phyloP scores from a whole-genome alignment of 2,888 invertebrate genomes.

The Fissipunctia ypsillon region DNA sequence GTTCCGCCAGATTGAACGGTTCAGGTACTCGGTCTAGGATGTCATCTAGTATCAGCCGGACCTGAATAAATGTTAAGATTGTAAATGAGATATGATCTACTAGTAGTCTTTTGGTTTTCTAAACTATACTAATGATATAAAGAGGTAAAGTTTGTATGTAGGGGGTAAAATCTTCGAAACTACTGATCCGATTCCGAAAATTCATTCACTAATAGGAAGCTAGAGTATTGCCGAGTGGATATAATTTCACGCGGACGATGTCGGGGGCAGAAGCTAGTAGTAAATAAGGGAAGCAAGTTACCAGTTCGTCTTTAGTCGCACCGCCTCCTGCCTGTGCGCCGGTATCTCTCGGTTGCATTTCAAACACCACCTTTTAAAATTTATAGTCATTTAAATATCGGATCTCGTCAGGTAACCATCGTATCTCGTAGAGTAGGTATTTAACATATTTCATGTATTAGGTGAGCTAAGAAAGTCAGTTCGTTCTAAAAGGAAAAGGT shows the following conservation, averaged over 20 bases:
- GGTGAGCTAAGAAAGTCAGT: background rate
- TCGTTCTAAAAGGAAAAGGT: background rate
- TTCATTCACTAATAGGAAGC: too few relatives aligned
- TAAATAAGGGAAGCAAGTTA: slow-evolving; percentile 59
- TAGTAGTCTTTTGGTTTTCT: background rate
- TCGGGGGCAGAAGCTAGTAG: background rate
- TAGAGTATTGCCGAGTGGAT: too few relatives aligned
- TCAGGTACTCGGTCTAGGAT: slow-evolving; percentile 97
- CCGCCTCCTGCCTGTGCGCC: slow-evolving; percentile 93
- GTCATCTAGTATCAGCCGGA: slow-evolving; percentile 95
- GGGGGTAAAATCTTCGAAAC: too few relatives aligned
- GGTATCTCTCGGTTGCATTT: slow-evolving; percentile 96
- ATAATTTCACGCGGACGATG: too few relatives aligned
- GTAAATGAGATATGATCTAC: background rate
- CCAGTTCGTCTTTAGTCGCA: slow-evolving; percentile 96
- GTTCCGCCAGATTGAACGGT: slow-evolving; percentile 95
- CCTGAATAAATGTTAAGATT: slow-evolving; percentile 81
- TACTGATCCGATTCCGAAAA: too few relatives aligned
- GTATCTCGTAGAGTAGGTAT: background rate
- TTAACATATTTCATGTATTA: background rate
- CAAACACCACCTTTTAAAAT: slow-evolving; percentile 90
- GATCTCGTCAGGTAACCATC: background rate
- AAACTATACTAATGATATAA: background rate
- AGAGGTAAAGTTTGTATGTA: too few relatives aligned
- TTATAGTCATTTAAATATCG: background rate